Evolutionary conservation across 35 echinoderm and acorn worm species (phyloP).

Genomic region (Holothuria glaberrima): DNA sequence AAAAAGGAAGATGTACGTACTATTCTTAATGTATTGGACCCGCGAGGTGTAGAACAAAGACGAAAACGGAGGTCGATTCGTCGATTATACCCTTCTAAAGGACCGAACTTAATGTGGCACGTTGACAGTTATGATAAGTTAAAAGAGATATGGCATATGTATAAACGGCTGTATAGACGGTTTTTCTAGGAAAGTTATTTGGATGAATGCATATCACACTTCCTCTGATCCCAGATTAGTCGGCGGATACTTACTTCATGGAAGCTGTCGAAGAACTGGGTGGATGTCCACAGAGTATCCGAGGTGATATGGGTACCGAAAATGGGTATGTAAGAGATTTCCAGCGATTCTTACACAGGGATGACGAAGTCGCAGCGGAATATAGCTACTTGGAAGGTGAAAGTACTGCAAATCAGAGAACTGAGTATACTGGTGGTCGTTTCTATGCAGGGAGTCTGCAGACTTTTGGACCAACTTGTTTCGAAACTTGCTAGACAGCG

Average conservation of each 20-base stretch:
- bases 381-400: not conserved
- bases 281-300: constrained; percentile 9
- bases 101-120: no score
- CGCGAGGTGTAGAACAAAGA: no score
- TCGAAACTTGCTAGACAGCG: not conserved
- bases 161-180: constrained; percentile 28
- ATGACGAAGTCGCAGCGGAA: no score
- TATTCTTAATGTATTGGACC: no score
- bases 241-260: constrained; percentile 13
- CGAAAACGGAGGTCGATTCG: no score
- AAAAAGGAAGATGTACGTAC: no score
- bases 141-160: constrained; percentile 15
- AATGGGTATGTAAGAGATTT: not conserved
- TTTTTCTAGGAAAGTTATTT: constrained; percentile 27
- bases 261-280: not conserved
- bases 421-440: constrained; percentile 13
- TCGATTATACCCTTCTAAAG: no score
- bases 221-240: not conserved
- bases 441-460: not conserved
- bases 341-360: no score
- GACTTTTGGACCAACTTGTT: constrained; percentile 17
- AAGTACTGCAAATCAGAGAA: constrained; percentile 6
- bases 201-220: constrained; percentile 22
- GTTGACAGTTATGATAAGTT: not conserved
- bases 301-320: constrained; percentile 25